Base-by-base conservation (phyloP, 2,797 vertebrate genomes). In the Coregonus sp. region DNA sequence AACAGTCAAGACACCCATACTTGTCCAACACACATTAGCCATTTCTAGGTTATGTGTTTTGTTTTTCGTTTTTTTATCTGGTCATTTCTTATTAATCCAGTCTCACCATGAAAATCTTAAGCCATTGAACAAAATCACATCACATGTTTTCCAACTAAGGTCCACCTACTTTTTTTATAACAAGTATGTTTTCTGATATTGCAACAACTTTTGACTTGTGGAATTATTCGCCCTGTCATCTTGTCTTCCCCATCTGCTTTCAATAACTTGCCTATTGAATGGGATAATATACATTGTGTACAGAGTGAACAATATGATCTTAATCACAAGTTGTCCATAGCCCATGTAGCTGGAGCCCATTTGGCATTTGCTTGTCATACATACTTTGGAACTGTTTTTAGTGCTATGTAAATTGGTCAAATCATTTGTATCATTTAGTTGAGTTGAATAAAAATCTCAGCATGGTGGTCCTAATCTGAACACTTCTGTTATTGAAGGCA, bases 401-500 rank as follows among this genome's bases (percentile, higher is more conserved):
- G 93, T 94, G 91, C 87, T 90, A 47, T 47, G 40, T 47, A 47
- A 47, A 47, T 47, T 47, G 90, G 88, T 92, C 90, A 91, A 91
- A 88, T 72, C 88, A 87, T 94, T 95, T 95, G 90, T 92, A 93
- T 92, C 82, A 88, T 80, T 89, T 89, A 89, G 89, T 93, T 92
- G 90, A 92, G 89, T 93, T 92, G 90, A 92, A 86, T 92, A 94
- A 47, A 94, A 92, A 89, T 89, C 86, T 94, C 91, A 89, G 89
- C 92, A 92, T 92, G 93, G 80, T 88, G 85, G 82, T 78, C 76
- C 78, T 59, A 68, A 81, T 71, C 15, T 70, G 74, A 37, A 63
- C 66, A 56, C 25, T 70, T 72, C 78, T 66, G 47, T 40, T 47
- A 63, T 18, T 6, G 0, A 59, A 59, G 56, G n/a, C 40, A 47